Evolutionary conservation across 2,888 invertebrate genomes (phyloP), one percentile per base, ranked within the genome.

Genomic region (Melolontha melolontha): DNA sequence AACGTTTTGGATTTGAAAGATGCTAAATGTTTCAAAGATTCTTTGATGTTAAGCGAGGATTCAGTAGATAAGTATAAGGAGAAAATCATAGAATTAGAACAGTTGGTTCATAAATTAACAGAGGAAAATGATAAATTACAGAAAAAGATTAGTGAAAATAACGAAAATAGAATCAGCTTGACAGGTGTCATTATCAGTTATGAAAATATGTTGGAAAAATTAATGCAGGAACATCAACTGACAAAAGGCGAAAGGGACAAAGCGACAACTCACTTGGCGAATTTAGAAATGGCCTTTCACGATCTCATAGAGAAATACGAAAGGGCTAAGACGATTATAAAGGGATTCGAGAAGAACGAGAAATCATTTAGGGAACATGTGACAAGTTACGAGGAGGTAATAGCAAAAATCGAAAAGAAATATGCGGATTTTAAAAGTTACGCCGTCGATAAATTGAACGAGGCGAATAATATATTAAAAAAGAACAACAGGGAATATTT

Each of bases 251-350:
- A 80, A 62, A 78, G 78, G 29, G 73, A 76, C 16, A 64, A 74
- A 8, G 70, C 74, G 1, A 65, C 70, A 42, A 67, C 69, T 10
- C 80, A 82, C 71, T 69, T 79, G 17, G 72, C 75, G 1, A 79
- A 80, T 70, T 68, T 83, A 22, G 80, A 82, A 70, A 55, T 62
- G 6, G 76, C 81, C 22, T 81, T 79, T 67, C 70, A 74, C n/a
- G 78, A 80, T 51, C 69, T 83, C 6, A 55, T 80, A 11, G 74
- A 76, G 14, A 81, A 81, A 67, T 82, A 78, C 69, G 79, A 79
- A 66, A 76, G 77, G 51, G 75, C 81, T 0, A 81, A 79, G 72
- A 54, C 67, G 2, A 73, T 80, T 5, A 75, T 83, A 12, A 65
- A 72, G 39, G 78, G 77, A 1, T 78, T 79, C 50, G 77, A 79